Evolutionary conservation across 2,797 vertebrate species (phyloP).

Genomic region (Holocentrus rufus): DNA sequence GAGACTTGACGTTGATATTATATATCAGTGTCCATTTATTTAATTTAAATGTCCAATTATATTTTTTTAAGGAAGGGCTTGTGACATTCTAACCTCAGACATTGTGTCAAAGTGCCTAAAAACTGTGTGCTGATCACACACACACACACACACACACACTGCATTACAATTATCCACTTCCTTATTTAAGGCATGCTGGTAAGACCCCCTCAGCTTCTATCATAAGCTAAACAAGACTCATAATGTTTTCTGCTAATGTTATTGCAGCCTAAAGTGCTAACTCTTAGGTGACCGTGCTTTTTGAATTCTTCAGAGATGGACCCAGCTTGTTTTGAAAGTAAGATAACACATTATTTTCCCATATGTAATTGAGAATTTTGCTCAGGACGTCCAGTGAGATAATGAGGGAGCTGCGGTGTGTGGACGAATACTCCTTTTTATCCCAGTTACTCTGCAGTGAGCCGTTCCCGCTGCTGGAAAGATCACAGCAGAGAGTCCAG

Average conservation of each 20-base stretch:
- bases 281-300: background rate
- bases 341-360: background rate
- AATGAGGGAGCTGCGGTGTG: constrained; percentile 33
- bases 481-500: background rate
- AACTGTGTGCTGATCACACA: background rate
- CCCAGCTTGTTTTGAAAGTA: background rate
- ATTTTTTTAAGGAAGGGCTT: background rate
- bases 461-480: constrained; percentile 33
- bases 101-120: background rate
- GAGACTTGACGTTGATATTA: background rate
- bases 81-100: background rate
- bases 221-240: background rate
- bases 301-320: background rate
- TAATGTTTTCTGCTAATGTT: background rate
- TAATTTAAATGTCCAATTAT: background rate
- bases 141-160: background rate
- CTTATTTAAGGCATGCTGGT: background rate
- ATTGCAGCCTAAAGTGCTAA: background rate
- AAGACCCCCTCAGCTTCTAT: background rate
- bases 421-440: constrained; percentile 36
- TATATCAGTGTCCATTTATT: background rate
- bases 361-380: background rate
- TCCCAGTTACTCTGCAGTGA: constrained; percentile 24
- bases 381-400: constrained; percentile 13
- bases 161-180: background rate